These are phyloP conservation scores for Megaleporinus macrocephalus DNA, from an alignment of 2,113 vertebrate species.

Conservation along the genomic window DNA sequence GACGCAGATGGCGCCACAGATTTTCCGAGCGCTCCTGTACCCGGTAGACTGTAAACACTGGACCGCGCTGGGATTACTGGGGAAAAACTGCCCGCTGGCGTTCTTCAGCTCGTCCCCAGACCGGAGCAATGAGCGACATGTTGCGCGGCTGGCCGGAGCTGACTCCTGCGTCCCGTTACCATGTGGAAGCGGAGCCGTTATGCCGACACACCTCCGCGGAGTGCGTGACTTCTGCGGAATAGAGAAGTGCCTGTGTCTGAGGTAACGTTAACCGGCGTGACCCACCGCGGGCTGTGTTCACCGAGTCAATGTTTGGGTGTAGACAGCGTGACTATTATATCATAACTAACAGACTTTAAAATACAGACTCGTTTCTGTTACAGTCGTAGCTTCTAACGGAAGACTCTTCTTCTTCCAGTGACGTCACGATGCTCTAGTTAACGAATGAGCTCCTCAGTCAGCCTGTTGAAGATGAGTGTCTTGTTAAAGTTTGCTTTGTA, in stretches of 20 bases:
- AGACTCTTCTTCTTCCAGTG: too few species aligned
- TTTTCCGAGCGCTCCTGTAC: background rate
- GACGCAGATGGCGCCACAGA: background rate
- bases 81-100: background rate
- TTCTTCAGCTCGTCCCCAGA: background rate
- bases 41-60: background rate
- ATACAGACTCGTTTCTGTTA: too few species aligned
- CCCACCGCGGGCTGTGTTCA: too few species aligned
- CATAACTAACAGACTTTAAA: too few species aligned
- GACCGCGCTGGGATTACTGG: background rate
- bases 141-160: background rate
- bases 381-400: too few species aligned
- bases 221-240: background rate
- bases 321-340: too few species aligned
- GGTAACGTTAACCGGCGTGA: background rate
- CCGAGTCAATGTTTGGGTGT: background rate
- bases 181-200: background rate
- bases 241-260: background rate
- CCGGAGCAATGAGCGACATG: background rate
- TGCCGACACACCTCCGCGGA: conserved; percentile 17
- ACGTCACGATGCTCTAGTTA: too few species aligned
- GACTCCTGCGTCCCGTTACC: background rate
- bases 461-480: too few species aligned
- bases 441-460: too few species aligned
- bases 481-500: too few species aligned